Evolutionary conservation across 2,113 vertebrate species (phyloP).

Genomic region (Chitala chitala): DNA sequence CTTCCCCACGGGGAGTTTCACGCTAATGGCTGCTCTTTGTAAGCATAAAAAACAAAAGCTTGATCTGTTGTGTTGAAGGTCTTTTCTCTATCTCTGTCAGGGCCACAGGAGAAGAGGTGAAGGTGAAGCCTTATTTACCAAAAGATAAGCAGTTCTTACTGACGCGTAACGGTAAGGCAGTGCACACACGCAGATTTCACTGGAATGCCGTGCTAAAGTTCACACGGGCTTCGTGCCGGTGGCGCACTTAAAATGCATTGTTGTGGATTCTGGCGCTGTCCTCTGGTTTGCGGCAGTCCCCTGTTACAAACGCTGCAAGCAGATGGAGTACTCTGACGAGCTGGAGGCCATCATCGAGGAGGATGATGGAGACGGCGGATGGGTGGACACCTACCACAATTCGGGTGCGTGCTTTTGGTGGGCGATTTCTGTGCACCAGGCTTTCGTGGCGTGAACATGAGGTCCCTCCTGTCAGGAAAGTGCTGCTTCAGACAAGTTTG

Average conservation of each 20-base stretch:
- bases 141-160: conserved; percentile 92
- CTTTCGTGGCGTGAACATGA: too few species aligned
- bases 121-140: conserved; percentile 91
- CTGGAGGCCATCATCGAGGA: conserved; percentile 98
- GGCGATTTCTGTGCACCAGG: neutral
- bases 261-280: neutral
- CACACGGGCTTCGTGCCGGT: too few species aligned
- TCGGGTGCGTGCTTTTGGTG: conserved; percentile 60
- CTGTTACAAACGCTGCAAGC: conserved; percentile 96
- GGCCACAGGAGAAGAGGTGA: conserved; percentile 86
- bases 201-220: too few species aligned
- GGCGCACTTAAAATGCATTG: neutral
- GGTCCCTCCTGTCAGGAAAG: neutral
- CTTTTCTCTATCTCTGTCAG: conserved; percentile 55
- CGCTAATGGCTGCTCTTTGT: neutral
- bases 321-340: conserved; percentile 98
- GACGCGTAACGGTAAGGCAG: conserved; percentile 91
- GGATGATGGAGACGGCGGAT: conserved; percentile 96
- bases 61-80: neutral
- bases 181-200: neutral
- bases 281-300: conserved; percentile 68
- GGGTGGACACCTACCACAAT: conserved; percentile 97
- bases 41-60: neutral
- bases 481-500: neutral
- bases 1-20: too few species aligned